Conservation (phyloP, 2,888 invertebrate species). For the Pecten maximus region DNA sequence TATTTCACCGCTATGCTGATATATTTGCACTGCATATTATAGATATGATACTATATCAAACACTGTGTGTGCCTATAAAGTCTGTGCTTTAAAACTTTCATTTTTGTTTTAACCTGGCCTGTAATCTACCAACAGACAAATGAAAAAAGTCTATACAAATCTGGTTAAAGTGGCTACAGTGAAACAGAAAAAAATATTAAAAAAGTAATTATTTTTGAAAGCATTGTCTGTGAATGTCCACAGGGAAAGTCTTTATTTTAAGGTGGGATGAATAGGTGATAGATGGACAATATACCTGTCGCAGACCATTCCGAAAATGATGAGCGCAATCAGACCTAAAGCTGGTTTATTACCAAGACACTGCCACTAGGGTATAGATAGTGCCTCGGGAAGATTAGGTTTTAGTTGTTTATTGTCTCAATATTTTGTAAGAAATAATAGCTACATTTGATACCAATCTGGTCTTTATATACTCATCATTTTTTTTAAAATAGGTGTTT, state of each 20-base stretch:
- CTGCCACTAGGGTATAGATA: not conserved
- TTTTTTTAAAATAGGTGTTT: not conserved
- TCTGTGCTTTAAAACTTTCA: too few relatives aligned
- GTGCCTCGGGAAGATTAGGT: not conserved
- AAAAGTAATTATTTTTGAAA: not conserved
- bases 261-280: not conserved
- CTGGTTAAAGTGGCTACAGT: not conserved
- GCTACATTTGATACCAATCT: not conserved
- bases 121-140: not conserved
- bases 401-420: not conserved
- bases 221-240: not conserved
- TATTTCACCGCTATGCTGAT: too few relatives aligned
- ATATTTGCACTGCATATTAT: too few relatives aligned
- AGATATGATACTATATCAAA: too few relatives aligned
- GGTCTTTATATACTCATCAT: not conserved
- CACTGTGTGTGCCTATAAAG: too few relatives aligned
- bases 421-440: slow-evolving; percentile 24
- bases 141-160: not conserved
- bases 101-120: too few relatives aligned
- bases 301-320: not conserved
- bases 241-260: not conserved
- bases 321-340: not conserved
- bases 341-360: not conserved
- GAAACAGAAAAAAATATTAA: not conserved
- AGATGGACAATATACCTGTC: not conserved